Percentiles rank a stretch among this genome's conserved stretches.
Conservation (phyloP, 2,888 invertebrate species). For the Clostera curtula region DNA sequence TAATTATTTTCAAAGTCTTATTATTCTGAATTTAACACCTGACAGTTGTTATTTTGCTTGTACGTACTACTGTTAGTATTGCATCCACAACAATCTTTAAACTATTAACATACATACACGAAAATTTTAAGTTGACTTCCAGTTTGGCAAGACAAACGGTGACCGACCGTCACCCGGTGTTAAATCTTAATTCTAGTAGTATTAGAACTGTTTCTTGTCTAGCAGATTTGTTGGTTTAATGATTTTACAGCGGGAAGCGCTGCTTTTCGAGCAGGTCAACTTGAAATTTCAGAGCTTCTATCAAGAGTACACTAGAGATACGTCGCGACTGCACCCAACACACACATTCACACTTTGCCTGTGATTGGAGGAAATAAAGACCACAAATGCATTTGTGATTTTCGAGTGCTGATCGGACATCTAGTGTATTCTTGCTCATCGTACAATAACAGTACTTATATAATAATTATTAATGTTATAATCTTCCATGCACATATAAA, state of each 20-base stretch:
- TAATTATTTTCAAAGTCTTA: too few relatives aligned
- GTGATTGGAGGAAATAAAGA: too few relatives aligned
- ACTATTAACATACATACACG: constrained; percentile 20
- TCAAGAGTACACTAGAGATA: too few relatives aligned
- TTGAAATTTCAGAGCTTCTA: constrained; percentile 30
- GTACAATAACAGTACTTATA: constrained; percentile 37
- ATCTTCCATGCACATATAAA: constrained; percentile 74
- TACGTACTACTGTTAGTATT: constrained; percentile 6
- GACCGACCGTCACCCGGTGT: constrained; percentile 1
- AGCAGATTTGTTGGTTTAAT: too few relatives aligned
- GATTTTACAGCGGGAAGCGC: constrained; percentile 15
- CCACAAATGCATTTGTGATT: too few relatives aligned
- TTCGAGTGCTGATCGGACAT: too few relatives aligned
- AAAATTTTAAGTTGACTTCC: constrained; percentile 19
- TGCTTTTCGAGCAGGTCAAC: too few relatives aligned
- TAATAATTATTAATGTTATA: constrained; percentile 34
- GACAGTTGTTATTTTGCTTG: constrained; percentile 1
- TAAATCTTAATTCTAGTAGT: too few relatives aligned
- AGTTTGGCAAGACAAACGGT: background rate
- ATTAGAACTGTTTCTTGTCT: too few relatives aligned
- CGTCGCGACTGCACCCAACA: too few relatives aligned
- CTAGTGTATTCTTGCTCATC: too few relatives aligned
- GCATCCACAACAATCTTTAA: constrained; percentile 18
- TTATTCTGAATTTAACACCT: background rate
- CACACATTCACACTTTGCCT: too few relatives aligned